phyloP scores from a whole-genome alignment of 2,888 invertebrate genomes.

The Drosophila falleni region DNA sequence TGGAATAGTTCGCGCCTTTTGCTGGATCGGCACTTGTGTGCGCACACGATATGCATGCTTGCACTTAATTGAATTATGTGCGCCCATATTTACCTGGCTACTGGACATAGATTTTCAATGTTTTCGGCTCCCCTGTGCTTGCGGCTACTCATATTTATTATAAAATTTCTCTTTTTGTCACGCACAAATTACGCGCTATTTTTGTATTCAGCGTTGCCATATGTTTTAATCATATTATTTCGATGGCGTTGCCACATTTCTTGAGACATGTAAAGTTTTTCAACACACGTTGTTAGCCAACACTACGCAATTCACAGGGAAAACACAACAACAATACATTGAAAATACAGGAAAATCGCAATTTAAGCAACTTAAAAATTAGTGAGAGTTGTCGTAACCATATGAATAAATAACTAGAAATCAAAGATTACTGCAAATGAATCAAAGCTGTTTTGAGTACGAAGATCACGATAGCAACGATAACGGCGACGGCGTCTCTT shows the following conservation, averaged over 20 bases:
- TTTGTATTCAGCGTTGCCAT: conserved; percentile 46
- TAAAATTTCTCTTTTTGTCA: conserved; percentile 48
- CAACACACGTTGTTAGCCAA: conserved; percentile 27
- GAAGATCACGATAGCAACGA: conserved; percentile 36
- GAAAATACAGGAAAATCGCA: conserved; percentile 37
- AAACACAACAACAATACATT: conserved; percentile 48
- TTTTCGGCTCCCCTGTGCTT: conserved; percentile 77
- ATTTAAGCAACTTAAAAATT: conserved; percentile 1
- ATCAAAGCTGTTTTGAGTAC: conserved; percentile 31
- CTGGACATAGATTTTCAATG: conserved; percentile 84
- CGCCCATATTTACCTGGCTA: conserved; percentile 75
- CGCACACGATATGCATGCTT: neutral
- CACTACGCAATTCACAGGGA: conserved; percentile 38
- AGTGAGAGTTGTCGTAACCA: neutral
- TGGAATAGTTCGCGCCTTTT: conserved; percentile 60
- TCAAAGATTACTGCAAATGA: conserved; percentile 29
- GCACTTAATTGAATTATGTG: neutral
- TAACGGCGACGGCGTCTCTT: conserved; percentile 32
- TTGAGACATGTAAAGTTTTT: neutral
- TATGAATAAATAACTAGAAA: conserved; percentile 13
- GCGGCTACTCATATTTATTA: conserved; percentile 79
- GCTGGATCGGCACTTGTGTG: conserved; percentile 15
- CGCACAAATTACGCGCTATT: conserved; percentile 74
- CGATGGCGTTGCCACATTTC: conserved; percentile 32
- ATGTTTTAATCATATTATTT: neutral